phyloP scores from a whole-genome alignment of 2,113 vertebrate species.

The Otus sunia region DNA sequence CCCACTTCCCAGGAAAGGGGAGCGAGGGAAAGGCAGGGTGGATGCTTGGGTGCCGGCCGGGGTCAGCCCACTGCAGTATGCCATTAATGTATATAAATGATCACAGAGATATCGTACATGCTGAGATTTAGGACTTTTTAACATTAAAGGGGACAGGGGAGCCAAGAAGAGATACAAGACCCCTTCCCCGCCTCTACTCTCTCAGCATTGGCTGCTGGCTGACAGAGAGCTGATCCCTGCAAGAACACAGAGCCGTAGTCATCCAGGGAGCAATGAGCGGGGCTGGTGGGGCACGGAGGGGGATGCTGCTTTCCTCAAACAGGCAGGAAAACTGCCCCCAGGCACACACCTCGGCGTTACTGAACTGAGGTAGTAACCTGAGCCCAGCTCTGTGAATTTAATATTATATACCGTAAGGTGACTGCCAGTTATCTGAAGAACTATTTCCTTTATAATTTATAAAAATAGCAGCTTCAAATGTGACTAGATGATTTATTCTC shows the following conservation, averaged over 20 bases:
- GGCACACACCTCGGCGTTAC: rapidly evolving
- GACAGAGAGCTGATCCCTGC: not conserved
- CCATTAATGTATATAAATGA: not conserved
- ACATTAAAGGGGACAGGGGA: not conserved
- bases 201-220: not conserved
- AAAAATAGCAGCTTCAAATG: not conserved
- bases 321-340: not conserved
- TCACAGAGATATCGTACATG: not conserved
- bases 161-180: not conserved
- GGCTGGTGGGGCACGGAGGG: not conserved
- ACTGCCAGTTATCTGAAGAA: not conserved
- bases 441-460: not conserved
- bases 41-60: not conserved
- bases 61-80: not conserved
- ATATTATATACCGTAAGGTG: not conserved
- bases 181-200: not conserved
- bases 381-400: not conserved
- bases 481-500: not conserved
- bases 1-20: not conserved
- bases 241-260: not conserved
- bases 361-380: not conserved
- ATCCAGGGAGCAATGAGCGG: not conserved
- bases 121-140: not conserved
- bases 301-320: not conserved
- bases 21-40: not conserved